A percentile compares a stretch with the other conserved stretches of the same genome.
These are phyloP conservation scores for Kradibia gibbosae DNA, from an alignment of 1,140 invertebrate species.

Conservation along the genomic window DNA sequence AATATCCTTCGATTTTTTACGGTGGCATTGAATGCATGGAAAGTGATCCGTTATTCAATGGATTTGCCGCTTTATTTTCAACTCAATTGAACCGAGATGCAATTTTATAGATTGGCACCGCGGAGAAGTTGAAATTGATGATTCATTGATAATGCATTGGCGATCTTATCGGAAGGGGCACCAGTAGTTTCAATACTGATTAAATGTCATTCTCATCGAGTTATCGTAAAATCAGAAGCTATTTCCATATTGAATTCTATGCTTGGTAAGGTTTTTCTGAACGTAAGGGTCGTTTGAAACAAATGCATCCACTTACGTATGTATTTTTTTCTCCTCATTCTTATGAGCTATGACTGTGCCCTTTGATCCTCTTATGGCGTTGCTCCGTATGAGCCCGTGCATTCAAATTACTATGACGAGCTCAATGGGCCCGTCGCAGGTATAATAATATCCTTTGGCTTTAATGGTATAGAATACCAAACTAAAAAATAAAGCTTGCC, in stretches of 20 bases:
- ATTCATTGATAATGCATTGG: conserved; percentile 18
- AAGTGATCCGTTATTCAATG: not conserved
- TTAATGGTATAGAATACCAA: not conserved
- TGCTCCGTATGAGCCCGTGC: not conserved
- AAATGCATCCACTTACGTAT: not conserved
- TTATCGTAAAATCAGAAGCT: not conserved
- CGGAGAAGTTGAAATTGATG: not conserved
- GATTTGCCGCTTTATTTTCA: not conserved
- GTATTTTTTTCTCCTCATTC: not conserved
- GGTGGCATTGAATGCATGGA: not conserved
- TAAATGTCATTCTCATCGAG: not conserved
- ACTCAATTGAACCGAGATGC: not conserved
- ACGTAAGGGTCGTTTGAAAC: not conserved
- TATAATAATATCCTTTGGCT: not conserved
- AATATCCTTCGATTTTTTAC: not conserved
- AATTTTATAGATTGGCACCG: not conserved
- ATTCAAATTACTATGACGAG: not conserved
- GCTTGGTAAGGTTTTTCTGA: not conserved
- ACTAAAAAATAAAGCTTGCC: too few species aligned
- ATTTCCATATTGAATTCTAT: conserved; percentile 7
- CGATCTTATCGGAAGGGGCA: not conserved
- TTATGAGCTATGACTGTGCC: not conserved
- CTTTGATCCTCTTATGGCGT: not conserved
- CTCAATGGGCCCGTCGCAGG: not conserved
- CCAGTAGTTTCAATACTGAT: not conserved